A percentile compares a stretch with the other conserved stretches of the same genome.
Conservation (phyloP, 2,113 vertebrate genomes). For the Pollimyrus isidori region DNA sequence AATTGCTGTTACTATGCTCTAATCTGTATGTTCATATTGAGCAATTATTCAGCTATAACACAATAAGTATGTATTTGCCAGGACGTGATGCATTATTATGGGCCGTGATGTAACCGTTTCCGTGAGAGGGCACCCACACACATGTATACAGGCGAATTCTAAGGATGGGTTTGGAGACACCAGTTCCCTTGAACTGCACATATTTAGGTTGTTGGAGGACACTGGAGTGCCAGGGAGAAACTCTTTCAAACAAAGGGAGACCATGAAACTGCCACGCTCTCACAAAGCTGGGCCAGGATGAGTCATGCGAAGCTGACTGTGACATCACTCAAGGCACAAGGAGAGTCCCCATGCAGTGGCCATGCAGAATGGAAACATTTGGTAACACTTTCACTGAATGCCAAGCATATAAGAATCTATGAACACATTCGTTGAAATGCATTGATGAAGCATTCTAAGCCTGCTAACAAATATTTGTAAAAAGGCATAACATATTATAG, state of each 20-base stretch:
- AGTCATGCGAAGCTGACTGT: neutral
- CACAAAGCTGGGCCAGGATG: neutral
- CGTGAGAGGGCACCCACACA: neutral
- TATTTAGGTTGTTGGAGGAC: neutral
- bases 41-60: neutral
- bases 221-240: neutral
- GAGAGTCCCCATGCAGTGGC: neutral
- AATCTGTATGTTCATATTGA: neutral
- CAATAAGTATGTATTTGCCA: neutral
- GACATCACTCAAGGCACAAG: neutral
- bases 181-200: neutral
- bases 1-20: neutral
- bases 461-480: neutral
- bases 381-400: neutral
- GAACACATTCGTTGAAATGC: neutral
- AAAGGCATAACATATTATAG: neutral
- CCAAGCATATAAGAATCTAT: neutral
- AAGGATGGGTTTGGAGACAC: neutral
- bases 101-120: neutral
- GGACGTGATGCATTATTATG: neutral
- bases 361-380: neutral
- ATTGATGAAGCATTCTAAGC: neutral
- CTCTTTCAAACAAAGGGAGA: neutral
- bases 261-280: neutral
- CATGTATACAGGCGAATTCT: neutral